Base-by-base conservation (phyloP, 2,797 vertebrate species). In the Nyctalus aviator region DNA sequence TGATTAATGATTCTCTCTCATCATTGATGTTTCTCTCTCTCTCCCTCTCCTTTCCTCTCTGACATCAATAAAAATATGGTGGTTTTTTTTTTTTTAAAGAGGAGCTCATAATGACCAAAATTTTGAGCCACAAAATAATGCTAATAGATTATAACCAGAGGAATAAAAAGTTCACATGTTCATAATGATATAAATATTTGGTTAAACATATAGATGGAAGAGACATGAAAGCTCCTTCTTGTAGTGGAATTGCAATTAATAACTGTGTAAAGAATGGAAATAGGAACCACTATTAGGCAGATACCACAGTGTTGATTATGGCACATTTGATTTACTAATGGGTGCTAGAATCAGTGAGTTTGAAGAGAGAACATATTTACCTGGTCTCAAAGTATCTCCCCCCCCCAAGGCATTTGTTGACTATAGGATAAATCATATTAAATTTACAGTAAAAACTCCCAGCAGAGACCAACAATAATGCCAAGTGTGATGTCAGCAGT, bases 101-200 rank as follows among this genome's bases (percentile, higher is more conserved):
- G 27, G 25, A 92, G 6, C 21, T 48, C 21, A 41, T 89, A 59
- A 79, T 44, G 14, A 15, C 53, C 50, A 90, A 86, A 87, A 12
- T 5, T 91, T 87, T 91, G 37, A 94, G 37, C 27, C 93, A 84
- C 13, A 86, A 84, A 96, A 90, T 87, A 83, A 77, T 84, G 44
- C 27, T 9, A 66, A 21, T 48, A 8, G 7, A 88, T 84, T 77
- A 92, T 62, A 90, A 84, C 9, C 4, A 18, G 30, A 41, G 81
- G 44, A 84, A 48, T 72, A 82, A 93, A 83, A 86, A 25, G 53
- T 72, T 72, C 44, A 41, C 20, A 17, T 84, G 8, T 35, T 55
- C 2, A 66, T 53, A 73, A 57, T 2, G 6, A 64, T 88, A 86
- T 82, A 88, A 81, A 72, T 69, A 64, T 20, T 69, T 90, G 2